A percentile compares a stretch with the other conserved stretches of the same genome.
Evolutionary conservation across 2,113 vertebrate genomes (phyloP).

Genomic region (Mesembrinibis cayennensis): DNA sequence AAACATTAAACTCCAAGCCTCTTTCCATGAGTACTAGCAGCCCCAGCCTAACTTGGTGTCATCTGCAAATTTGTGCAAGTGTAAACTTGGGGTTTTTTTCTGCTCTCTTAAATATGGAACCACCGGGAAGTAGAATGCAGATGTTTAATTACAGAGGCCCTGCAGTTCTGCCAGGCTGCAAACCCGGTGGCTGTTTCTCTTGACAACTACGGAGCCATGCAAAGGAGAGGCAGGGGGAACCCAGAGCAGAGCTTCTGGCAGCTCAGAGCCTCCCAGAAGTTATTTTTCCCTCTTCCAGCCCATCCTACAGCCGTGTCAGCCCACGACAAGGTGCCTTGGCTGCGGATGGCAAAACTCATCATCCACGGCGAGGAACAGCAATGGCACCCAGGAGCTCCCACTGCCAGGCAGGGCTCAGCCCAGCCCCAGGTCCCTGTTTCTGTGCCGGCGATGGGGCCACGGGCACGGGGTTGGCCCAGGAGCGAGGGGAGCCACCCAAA

Average conservation of each 20-base stretch:
- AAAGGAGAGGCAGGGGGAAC: not conserved
- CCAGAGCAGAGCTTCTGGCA: not conserved
- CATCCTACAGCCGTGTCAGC: not conserved
- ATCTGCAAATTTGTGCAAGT: not conserved
- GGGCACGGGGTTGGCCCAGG: not conserved
- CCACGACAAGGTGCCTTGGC: not conserved
- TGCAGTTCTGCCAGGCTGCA: not conserved
- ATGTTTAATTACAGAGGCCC: not conserved
- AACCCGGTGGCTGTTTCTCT: not conserved
- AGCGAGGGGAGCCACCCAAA: not conserved
- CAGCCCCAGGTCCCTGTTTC: not conserved
- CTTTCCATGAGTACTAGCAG: not conserved
- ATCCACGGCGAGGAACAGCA: not conserved
- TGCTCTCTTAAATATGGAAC: rapidly evolving
- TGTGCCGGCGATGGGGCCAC: not conserved
- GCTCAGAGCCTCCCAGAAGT: not conserved
- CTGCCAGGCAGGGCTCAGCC: not conserved
- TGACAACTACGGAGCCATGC: rapidly evolving
- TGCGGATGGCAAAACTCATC: not conserved
- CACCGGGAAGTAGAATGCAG: not conserved
- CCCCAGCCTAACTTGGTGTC: not conserved
- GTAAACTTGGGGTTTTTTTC: not conserved
- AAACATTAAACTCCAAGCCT: not conserved
- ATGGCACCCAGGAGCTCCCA: not conserved
- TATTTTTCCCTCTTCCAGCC: not conserved